Evolutionary conservation across 1,140 invertebrate genomes (phyloP).

Genomic region (Ericerus pela): DNA sequence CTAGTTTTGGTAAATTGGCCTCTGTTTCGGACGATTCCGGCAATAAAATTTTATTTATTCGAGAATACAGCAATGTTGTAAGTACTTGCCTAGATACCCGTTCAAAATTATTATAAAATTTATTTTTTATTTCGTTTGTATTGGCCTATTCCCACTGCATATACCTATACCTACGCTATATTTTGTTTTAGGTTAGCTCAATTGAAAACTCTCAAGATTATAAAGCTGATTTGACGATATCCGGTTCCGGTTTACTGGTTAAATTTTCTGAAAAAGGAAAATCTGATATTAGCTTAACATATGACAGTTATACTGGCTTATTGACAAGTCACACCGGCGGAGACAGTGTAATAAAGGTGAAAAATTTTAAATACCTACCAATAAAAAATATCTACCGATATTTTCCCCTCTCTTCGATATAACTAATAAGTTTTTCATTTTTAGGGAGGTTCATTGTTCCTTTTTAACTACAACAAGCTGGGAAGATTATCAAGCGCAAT

Average conservation of each 20-base stretch:
- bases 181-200: slow-evolving; percentile 47
- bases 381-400: too few species aligned
- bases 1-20: slow-evolving; percentile 83
- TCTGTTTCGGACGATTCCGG: slow-evolving; percentile 83
- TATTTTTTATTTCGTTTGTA: background rate
- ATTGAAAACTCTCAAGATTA: slow-evolving; percentile 89
- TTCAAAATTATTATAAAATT: background rate
- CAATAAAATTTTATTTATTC: slow-evolving; percentile 79
- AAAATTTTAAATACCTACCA: too few species aligned
- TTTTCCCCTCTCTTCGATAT: background rate
- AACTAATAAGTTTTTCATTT: slow-evolving; percentile 22
- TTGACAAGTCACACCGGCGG: slow-evolving; percentile 56
- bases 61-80: slow-evolving; percentile 77
- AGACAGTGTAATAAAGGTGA: slow-evolving; percentile 9
- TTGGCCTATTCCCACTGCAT: too few species aligned
- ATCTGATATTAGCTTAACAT: slow-evolving; percentile 67
- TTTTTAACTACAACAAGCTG: slow-evolving; percentile 76
- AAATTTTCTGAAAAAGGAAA: slow-evolving; percentile 64
- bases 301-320: slow-evolving; percentile 64
- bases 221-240: slow-evolving; percentile 76
- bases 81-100: slow-evolving; percentile 15
- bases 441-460: slow-evolving; percentile 66
- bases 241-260: slow-evolving; percentile 67
- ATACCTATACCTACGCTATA: too few species aligned
- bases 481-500: slow-evolving; percentile 70